Evolutionary conservation across 2,888 invertebrate genomes (phyloP).

Genomic region (Cyclophora albipunctata): DNA sequence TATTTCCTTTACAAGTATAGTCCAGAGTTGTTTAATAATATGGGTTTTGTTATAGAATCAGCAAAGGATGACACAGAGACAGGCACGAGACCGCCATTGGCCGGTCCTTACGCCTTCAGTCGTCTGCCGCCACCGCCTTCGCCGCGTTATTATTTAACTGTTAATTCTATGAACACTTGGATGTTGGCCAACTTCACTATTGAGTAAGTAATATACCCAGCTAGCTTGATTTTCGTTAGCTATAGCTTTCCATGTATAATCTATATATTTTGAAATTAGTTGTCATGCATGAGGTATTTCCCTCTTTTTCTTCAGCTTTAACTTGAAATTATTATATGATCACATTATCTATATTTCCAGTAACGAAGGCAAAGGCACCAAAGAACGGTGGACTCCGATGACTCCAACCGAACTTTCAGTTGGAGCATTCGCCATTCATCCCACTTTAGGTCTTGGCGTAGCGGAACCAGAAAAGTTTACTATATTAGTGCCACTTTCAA

Average conservation of each 20-base stretch:
- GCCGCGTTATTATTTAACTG: conserved; percentile 86
- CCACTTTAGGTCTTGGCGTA: conserved; percentile 56
- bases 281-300: no score
- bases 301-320: no score
- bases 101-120: conserved; percentile 94
- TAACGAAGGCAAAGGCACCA: conserved; percentile 53
- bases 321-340: no score
- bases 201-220: conserved; percentile 67
- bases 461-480: conserved; percentile 49
- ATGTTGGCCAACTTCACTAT: conserved; percentile 88
- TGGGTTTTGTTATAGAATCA: no score
- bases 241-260: no score
- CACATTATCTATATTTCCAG: no score
- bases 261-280: no score
- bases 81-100: conserved; percentile 84
- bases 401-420: conserved; percentile 50
- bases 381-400: conserved; percentile 54
- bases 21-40: no score
- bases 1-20: no score
- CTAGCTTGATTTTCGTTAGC: no score
- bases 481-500: conserved; percentile 81
- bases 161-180: conserved; percentile 85
- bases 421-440: conserved; percentile 66
- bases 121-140: conserved; percentile 87
- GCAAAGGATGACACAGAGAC: conserved; percentile 51